phyloP scores from a whole-genome alignment of 37 sponge, comb jelly and placozoan genomes.

The Crambe crambe region DNA sequence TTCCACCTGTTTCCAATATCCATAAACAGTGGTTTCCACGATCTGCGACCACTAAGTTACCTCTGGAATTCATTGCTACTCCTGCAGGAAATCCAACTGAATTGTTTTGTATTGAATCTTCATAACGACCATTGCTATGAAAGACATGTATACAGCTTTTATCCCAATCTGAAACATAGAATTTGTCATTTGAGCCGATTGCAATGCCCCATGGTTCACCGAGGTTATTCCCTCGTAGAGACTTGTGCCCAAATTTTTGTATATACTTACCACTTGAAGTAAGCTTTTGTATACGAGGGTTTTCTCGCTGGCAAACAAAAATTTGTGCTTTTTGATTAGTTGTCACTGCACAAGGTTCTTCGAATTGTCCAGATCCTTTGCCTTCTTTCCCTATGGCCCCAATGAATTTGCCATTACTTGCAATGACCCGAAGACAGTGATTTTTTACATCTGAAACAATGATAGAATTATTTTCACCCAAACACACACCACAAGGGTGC shows the following conservation, averaged over 20 bases:
- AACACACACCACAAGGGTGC: slow-evolving; percentile 42
- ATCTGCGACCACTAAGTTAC: slow-evolving; percentile 31
- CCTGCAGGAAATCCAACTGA: slow-evolving; percentile 29
- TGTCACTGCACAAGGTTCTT: slow-evolving; percentile 24
- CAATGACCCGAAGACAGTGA: slow-evolving; percentile 34
- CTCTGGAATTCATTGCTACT: slow-evolving; percentile 10
- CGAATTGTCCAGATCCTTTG: background rate
- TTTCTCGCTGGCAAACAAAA: slow-evolving; percentile 23
- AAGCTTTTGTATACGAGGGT: slow-evolving; percentile 15
- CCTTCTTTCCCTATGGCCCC: slow-evolving; percentile 37
- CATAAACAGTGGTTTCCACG: slow-evolving; percentile 40
- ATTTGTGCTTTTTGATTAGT: slow-evolving; percentile 10
- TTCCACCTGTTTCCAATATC: slow-evolving; percentile 14
- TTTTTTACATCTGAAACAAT: slow-evolving; percentile 29
- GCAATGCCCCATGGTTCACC: slow-evolving; percentile 48
- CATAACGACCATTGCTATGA: slow-evolving; percentile 14
- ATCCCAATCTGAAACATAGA: slow-evolving; percentile 39
- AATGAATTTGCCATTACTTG: slow-evolving; percentile 34
- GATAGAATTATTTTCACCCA: slow-evolving; percentile 32
- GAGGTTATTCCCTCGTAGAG: background rate
- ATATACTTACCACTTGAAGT: slow-evolving; percentile 12
- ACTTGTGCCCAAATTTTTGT: slow-evolving; percentile 38
- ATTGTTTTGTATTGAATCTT: background rate
- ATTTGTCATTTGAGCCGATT: background rate
- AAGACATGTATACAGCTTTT: slow-evolving; percentile 34